Percentiles rank a stretch among this genome's conserved stretches.
Conservation (phyloP, 92 coral and sea anemone species). For the Micromussa lordhowensis region DNA sequence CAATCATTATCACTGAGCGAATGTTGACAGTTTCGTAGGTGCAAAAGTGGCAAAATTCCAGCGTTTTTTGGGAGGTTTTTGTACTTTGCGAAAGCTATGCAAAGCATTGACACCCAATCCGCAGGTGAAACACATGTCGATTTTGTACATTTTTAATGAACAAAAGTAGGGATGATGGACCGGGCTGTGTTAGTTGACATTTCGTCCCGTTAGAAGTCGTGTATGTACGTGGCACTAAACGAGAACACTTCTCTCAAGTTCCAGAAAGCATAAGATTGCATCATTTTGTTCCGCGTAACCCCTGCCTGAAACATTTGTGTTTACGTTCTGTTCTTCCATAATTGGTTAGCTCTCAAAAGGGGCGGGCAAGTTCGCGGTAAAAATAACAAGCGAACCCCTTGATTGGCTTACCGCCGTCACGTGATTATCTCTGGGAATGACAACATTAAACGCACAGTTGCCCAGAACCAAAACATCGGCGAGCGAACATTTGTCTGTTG, state of each 20-base stretch:
- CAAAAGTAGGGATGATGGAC: background rate
- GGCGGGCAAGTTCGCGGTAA: background rate
- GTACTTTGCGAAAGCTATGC: background rate
- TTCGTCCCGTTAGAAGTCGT: background rate
- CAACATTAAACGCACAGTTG: constrained; percentile 27
- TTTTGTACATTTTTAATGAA: constrained; percentile 18
- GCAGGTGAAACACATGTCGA: background rate
- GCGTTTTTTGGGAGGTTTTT: background rate
- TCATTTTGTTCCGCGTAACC: constrained; percentile 12
- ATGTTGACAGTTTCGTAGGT: background rate
- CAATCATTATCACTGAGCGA: background rate
- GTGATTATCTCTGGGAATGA: constrained; percentile 16
- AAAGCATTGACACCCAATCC: background rate
- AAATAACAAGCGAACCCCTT: background rate
- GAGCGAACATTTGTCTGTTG: background rate
- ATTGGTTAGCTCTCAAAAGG: constrained; percentile 27
- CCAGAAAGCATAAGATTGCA: background rate
- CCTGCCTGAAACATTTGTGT: constrained; percentile 7
- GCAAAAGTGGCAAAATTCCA: constrained; percentile 12
- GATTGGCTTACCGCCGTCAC: constrained; percentile 52
- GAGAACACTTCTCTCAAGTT: background rate
- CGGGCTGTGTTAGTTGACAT: background rate
- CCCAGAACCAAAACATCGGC: constrained; percentile 34
- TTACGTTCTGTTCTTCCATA: background rate
- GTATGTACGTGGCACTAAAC: constrained; percentile 9